A percentile compares a stretch with the other conserved stretches of the same genome.
phyloP scores from a whole-genome alignment of 2,113 vertebrate genomes.

The Festucalex cinctus region DNA sequence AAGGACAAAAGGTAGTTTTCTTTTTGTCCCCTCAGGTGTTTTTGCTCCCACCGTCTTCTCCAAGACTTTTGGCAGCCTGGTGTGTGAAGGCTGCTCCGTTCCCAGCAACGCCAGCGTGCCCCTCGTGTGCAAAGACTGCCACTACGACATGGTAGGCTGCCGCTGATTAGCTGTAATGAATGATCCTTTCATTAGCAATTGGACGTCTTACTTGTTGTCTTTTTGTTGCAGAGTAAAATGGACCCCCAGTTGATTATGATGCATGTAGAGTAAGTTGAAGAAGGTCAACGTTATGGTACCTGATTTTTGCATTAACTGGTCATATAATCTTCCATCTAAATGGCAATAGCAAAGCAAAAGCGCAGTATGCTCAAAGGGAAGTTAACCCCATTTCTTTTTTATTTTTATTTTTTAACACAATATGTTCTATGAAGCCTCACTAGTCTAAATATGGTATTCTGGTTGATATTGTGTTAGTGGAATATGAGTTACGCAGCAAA shows the following conservation, averaged over 20 bases:
- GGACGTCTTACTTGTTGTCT: conserved; percentile 6
- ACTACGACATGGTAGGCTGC: conserved; percentile 78
- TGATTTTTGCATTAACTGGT: too few relatives aligned
- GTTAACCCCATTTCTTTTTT: too few relatives aligned
- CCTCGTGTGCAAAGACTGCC: conserved; percentile 81
- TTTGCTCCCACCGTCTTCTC: conserved; percentile 88
- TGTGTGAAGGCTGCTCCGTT: conserved; percentile 79
- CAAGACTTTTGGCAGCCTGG: conserved; percentile 82
- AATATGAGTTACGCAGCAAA: too few relatives aligned
- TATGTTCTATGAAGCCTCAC: too few relatives aligned
- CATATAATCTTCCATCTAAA: too few relatives aligned
- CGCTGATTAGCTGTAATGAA: too few relatives aligned
- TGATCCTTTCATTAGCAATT: too few relatives aligned
- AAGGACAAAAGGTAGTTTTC: neutral
- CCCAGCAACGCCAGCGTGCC: conserved; percentile 69
- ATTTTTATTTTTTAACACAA: too few relatives aligned
- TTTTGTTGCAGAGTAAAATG: conserved; percentile 57
- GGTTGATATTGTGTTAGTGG: too few relatives aligned
- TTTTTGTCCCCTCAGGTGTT: conserved; percentile 67
- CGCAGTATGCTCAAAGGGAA: too few relatives aligned
- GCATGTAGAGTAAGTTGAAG: conserved; percentile 80
- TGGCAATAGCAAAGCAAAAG: too few relatives aligned
- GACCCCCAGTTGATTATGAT: conserved; percentile 76
- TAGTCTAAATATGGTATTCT: too few relatives aligned
- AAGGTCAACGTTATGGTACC: neutral